phyloP scores from a whole-genome alignment of 1,140 invertebrate genomes.

The Procambarus clarkii region DNA sequence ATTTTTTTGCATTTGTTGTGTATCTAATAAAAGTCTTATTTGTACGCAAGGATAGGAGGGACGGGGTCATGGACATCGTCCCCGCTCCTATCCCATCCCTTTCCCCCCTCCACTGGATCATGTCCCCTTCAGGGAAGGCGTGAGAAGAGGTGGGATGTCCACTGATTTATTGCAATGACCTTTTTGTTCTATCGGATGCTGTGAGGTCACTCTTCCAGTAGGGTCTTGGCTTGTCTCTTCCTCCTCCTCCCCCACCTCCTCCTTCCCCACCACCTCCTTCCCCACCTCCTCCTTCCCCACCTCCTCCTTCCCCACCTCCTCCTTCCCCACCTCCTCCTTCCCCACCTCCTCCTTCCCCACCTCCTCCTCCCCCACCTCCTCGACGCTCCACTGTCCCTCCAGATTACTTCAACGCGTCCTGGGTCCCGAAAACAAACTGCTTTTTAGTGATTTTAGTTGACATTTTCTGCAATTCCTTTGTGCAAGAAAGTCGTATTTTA shows the following conservation, averaged over 20 bases:
- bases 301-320: not conserved
- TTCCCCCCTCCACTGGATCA: too few relatives aligned
- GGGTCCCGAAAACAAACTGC: too few relatives aligned
- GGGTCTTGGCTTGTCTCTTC: not conserved
- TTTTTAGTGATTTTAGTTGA: too few relatives aligned
- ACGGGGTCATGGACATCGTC: not conserved
- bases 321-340: not conserved
- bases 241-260: not conserved
- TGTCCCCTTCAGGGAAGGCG: not conserved
- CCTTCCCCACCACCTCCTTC: not conserved
- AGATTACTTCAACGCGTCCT: too few relatives aligned
- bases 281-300: not conserved
- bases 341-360: too few relatives aligned
- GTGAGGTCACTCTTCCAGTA: not conserved
- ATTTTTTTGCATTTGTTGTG: too few relatives aligned
- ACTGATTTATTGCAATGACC: not conserved
- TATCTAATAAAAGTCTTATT: too few relatives aligned
- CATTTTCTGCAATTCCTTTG: too few relatives aligned
- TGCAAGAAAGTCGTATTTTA: too few relatives aligned
- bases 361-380: too few relatives aligned
- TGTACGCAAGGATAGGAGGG: too few relatives aligned
- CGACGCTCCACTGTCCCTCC: too few relatives aligned
- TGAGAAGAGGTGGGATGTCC: not conserved
- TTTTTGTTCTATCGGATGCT: not conserved
- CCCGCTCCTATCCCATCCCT: not conserved